phyloP scores from a whole-genome alignment of 2,113 vertebrate species.

The Thoracochromis brauschi region DNA sequence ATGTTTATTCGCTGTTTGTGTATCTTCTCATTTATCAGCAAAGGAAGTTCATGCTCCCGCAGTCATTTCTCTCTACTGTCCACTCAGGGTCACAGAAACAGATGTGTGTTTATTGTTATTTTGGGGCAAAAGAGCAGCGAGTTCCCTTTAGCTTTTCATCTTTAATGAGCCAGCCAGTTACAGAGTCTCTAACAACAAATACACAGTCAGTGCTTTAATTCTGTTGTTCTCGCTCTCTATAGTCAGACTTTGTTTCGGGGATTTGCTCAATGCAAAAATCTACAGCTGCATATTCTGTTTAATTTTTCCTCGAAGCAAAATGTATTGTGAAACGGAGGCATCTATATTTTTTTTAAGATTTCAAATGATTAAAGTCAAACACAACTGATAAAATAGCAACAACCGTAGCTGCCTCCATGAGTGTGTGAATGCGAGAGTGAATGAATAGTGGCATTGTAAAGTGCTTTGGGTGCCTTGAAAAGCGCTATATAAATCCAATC shows the following conservation, averaged over 20 bases:
- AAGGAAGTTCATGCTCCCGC: constrained; percentile 44
- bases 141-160: constrained; percentile 11
- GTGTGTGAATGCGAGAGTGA: too few species aligned
- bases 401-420: too few species aligned
- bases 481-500: too few species aligned
- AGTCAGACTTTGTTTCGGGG: not conserved
- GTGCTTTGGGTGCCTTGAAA: too few species aligned
- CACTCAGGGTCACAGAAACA: constrained; percentile 31
- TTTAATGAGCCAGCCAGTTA: not conserved
- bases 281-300: not conserved
- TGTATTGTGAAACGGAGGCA: not conserved
- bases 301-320: not conserved
- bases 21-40: constrained; percentile 30
- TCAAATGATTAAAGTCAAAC: not conserved
- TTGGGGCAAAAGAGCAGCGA: not conserved
- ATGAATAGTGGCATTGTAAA: too few species aligned
- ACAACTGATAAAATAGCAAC: not conserved
- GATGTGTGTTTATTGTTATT: constrained; percentile 26
- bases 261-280: not conserved
- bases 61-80: constrained; percentile 9
- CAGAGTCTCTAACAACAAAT: not conserved
- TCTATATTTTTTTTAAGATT: not conserved
- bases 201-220: not conserved
- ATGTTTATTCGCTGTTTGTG: not conserved
- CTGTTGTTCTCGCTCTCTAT: not conserved